Evolutionary conservation across 2,888 invertebrate genomes (phyloP).

Genomic region (Stictocephala bisonia): DNA sequence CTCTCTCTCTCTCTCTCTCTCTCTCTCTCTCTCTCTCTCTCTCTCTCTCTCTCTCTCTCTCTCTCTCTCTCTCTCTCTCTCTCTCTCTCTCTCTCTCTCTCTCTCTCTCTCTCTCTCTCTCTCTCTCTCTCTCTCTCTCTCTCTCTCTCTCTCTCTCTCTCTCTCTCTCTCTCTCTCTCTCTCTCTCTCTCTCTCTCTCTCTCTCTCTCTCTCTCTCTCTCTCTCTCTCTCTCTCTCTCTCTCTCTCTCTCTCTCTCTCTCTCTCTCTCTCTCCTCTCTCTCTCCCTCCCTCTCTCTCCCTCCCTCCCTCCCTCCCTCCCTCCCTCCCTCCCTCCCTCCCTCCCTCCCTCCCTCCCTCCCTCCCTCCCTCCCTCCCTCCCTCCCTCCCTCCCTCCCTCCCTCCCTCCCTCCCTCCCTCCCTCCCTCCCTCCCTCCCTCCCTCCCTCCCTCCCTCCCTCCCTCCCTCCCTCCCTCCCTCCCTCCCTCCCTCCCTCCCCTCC

Average conservation of each 20-base stretch:
- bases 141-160: background rate
- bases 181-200: background rate
- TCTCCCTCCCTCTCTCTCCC: background rate
- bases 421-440: no score
- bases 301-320: no score
- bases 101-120: background rate
- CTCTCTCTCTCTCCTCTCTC: background rate
- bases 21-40: background rate
- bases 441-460: no score
- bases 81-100: background rate
- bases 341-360: no score
- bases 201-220: background rate
- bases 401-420: no score
- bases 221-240: background rate
- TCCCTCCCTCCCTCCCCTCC: no score
- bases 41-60: background rate
- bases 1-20: background rate
- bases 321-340: no score
- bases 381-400: no score
- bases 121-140: background rate
- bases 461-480: no score
- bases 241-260: background rate
- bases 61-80: background rate
- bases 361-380: no score
- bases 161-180: background rate